Percentiles rank a stretch among this genome's conserved stretches.
These are phyloP conservation scores for Platalea minor DNA, from an alignment of 2,797 vertebrate genomes.

Conservation along the genomic window DNA sequence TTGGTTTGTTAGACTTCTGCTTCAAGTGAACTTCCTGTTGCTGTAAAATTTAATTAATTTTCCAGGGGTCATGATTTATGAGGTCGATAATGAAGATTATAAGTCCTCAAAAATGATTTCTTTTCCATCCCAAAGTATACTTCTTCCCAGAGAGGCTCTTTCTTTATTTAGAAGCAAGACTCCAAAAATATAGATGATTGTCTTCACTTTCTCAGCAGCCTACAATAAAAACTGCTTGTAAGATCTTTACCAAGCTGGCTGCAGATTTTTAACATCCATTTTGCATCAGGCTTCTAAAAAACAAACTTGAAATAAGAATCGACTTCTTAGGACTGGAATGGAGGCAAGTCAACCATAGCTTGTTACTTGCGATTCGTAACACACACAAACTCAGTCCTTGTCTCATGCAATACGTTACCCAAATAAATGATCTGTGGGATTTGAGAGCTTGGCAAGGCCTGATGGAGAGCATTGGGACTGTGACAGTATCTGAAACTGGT, in stretches of 20 bases:
- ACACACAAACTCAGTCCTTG: neutral
- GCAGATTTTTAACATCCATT: neutral
- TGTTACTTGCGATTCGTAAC: neutral
- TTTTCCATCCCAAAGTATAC: neutral
- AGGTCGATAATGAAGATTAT: neutral
- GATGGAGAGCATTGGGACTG: neutral
- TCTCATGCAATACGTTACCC: neutral
- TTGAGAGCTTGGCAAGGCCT: neutral
- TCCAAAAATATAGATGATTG: neutral
- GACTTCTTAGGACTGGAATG: neutral
- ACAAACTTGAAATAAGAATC: neutral
- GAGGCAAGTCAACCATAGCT: neutral
- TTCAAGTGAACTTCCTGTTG: neutral
- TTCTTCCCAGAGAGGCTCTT: neutral
- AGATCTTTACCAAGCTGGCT: neutral
- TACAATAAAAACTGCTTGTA: neutral
- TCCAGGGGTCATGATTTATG: neutral
- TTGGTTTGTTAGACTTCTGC: neutral
- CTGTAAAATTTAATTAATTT: neutral
- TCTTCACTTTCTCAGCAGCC: neutral
- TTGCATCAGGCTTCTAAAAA: neutral
- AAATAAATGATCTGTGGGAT: neutral
- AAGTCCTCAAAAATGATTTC: neutral
- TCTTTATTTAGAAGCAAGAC: neutral
- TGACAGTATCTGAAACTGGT: neutral